Evolutionary conservation across 1,140 invertebrate genomes (phyloP), one percentile per base, ranked within the genome.

Genomic region (Homarus americanus): DNA sequence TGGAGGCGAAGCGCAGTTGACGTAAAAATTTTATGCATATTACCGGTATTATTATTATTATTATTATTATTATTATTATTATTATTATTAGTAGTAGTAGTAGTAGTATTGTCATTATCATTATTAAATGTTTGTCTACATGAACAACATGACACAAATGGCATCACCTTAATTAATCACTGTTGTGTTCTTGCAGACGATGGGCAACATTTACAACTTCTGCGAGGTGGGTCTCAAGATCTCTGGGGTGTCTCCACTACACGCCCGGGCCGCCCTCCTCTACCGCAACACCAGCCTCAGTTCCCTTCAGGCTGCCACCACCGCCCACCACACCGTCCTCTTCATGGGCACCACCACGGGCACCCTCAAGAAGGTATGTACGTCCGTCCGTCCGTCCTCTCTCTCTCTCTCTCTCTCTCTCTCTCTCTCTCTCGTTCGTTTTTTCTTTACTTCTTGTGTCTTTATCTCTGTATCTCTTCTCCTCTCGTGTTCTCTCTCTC

Each of bases 221-320:
- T 99, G 98, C 95, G 97, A 98, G 94, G 97, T 98, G 75, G 98
- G 97, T 49, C 94, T 98, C 75, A 98, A 98, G 95, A 98, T 99
- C 93, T 98, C 97, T 93, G 98, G 98, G 3, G 96, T 91, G 40
- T 92, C 91, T 10, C 92, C 92, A 5, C 66, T 92, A 5, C 95
- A 96, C 76, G 95, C 96, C 40, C 95, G 95, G 86, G 96, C 97
- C 15, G 95, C 97, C 0, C 95, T 98, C 73, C 94, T 96, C 93
- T 90, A 82, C 73, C 76, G 72, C 36, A 79, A 85, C 83, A 86
- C 91, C 32, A 96, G 97, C 12, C 93, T 98, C 20, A 97, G 97
- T 34, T 97, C 97, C 24, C 95, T 99, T 69, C 96, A 97, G 0
- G 95, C 98, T 75, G 94, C 94, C 72, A 96, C 96, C 78, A 98